Base-by-base conservation (phyloP, 1,140 invertebrate genomes). In the Protaetia brevitarsis region DNA sequence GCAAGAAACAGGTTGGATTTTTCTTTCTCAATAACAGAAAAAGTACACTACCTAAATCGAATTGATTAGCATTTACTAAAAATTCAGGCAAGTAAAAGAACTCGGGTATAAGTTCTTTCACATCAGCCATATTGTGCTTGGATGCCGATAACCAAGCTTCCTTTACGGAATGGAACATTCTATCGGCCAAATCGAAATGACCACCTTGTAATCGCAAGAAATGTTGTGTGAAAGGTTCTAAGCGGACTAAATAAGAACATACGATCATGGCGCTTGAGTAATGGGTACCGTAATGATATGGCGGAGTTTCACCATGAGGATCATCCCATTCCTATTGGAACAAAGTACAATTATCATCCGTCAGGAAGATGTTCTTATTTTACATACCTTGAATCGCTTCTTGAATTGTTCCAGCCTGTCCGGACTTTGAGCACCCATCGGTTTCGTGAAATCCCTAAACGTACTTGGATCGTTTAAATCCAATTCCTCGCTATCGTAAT, bases 261-360 rank as follows among this genome's bases (percentile, higher is more conserved):
- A 99, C 97, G 73, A 99, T 99, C 97, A 99, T 99, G 0, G 97
- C 97, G 7, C 96, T 98, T 1, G 95, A 97, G 79, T 99, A 99
- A 80, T 99, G 97, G 1, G 97, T 99, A 62, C 97, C 97, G 78
- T 98, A 99, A 80, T 98, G 96, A 84, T 98, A 98, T 0, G 96
- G 95, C n/a, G 96, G 96, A 11, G 96, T 98, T 81, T 98, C 96
- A 26, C 92, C 94, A 74, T 96, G 94, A 2, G 95, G 95, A 81
- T 98, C 95, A 79, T 99, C 96, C 96, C 96, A 99, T 83, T 99
- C 96, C 81, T 92, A 86, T 74, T 85, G 92, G 16, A 37, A 37
- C 16, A 37, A 45, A 21, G n/a, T 4, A 45, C 23, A 19, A 45
- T 10, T 45, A 45, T n/a, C 11, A 21, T 45, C 10, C 16, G 41